Evolutionary conservation across 2,113 vertebrate species (phyloP).

Genomic region (Tyto alba): DNA sequence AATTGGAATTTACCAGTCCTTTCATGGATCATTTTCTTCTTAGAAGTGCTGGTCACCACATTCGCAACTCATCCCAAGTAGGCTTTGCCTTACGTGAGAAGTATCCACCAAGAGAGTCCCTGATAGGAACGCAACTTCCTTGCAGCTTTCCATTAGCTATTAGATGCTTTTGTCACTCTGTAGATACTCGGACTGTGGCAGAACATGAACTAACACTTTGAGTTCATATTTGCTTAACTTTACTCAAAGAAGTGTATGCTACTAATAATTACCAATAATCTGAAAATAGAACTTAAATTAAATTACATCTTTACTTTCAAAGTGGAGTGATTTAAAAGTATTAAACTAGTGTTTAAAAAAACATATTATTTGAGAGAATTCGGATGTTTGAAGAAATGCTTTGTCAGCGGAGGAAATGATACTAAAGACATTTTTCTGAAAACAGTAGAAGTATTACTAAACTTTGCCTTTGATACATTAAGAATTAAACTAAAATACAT

Average conservation of each 20-base stretch:
- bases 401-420: not conserved
- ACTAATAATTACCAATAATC: not conserved
- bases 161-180: not conserved
- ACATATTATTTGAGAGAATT: not conserved
- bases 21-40: not conserved
- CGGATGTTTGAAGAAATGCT: not conserved
- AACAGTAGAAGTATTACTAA: not conserved
- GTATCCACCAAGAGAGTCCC: not conserved
- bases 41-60: not conserved
- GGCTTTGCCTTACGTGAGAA: not conserved
- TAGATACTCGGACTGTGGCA: not conserved
- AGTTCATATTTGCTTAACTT: not conserved
- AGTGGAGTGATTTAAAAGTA: not conserved
- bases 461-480: not conserved
- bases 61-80: rapidly evolving
- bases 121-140: not conserved
- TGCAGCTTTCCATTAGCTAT: not conserved
- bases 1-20: not conserved
- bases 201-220: not conserved
- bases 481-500: not conserved
- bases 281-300: not conserved
- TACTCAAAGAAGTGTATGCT: not conserved
- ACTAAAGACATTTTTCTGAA: not conserved
- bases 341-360: not conserved
- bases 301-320: not conserved